Base-by-base conservation (phyloP, 1,140 invertebrate genomes). In the Orius insidiosus region DNA sequence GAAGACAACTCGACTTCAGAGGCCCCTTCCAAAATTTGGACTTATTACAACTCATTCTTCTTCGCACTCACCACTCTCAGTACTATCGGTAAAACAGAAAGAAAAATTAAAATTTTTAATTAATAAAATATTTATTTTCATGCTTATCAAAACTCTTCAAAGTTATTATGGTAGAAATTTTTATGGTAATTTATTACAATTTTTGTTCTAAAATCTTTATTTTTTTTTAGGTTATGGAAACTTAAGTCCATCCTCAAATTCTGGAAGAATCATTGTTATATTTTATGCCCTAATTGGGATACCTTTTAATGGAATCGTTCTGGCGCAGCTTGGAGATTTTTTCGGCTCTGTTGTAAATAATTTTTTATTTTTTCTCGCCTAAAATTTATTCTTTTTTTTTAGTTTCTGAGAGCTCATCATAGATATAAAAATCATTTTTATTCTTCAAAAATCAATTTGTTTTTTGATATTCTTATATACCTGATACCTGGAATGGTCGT, bases 61-160 rank as follows among this genome's bases (percentile, higher is more conserved):
- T 96, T 95, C 59, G 81, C 89, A 13, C 82, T 90, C 53, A 95
- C 88, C 1, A 85, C 94, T 4, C 80, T 94, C 53, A 94, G 86
- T 56, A 96, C 90, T 5, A 89, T 96, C 52, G 87, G 85, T 88
- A 68, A 70, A 38, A 35, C 5, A 45, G 24, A 24, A 24, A 24
- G 7, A 24, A 4, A 4, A 4, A 7, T 24, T 24, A 24, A 24
- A 24, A 24, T 24, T 7, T 24, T 24, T 24, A 13, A 35, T 45
- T 13, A 5, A 19, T 7, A 2, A 31, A 31, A 2, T 34, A 31
- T 14, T 5, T 9, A 32, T 41, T 33, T 33, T 40, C 11, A 13
- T 30, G 10, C 18, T 32, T 47, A n/a, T n/a, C n/a, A n/a, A n/a
- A n/a, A n/a, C n/a, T n/a, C n/a, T n/a, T n/a, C n/a, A n/a, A n/a